Evolutionary conservation across 2,888 invertebrate species (phyloP), one percentile per base, ranked within the genome.

Genomic region (Euplagia quadripunctaria): DNA sequence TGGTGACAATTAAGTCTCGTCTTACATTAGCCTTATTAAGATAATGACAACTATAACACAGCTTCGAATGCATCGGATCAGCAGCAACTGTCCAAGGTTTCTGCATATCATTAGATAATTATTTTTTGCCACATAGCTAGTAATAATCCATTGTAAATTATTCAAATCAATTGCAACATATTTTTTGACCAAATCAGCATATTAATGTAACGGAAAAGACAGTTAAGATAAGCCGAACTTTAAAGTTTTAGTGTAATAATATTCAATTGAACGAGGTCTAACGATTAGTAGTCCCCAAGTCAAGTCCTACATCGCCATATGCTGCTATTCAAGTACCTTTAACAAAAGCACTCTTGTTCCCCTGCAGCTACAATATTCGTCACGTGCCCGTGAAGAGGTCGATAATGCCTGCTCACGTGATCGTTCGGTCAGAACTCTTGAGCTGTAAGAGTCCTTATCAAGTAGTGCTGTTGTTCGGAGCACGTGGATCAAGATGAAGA

Each of bases 361-460:
- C 84, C 79, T 80, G 75, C 71, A 64, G 55, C 41, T 31, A 51
- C 55, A 72, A 75, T 63, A 51, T 61, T 63, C 70, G 91, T 90
- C 94, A 94, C 94, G 94, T 94, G 94, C 92, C 87, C 88, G 77
- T 82, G 78, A 79, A 93, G 90, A 82, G 86, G 82, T 78, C 76
- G 72, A 86, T 86, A 89, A 88, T 87, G 85, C 86, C 88, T 88
- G 85, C 92, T 93, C 75, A 80, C 83, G 86, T 86, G 87, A 89
- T 89, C 90, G 90, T 87, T 88, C 79, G 73, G 76, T 77, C 74
- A 77, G 73, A 75, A 81, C 76, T 74, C 70, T 84, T 84, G 83
- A 84, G 16, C 42, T 49, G 42, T 67, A 46, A 75, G 72, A 71
- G 65, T 68, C 63, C 72, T 76, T 78, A 66, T 51, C 58, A 68